phyloP scores from a whole-genome alignment of 2,888 invertebrate species.

The Dioctria rufipes region DNA sequence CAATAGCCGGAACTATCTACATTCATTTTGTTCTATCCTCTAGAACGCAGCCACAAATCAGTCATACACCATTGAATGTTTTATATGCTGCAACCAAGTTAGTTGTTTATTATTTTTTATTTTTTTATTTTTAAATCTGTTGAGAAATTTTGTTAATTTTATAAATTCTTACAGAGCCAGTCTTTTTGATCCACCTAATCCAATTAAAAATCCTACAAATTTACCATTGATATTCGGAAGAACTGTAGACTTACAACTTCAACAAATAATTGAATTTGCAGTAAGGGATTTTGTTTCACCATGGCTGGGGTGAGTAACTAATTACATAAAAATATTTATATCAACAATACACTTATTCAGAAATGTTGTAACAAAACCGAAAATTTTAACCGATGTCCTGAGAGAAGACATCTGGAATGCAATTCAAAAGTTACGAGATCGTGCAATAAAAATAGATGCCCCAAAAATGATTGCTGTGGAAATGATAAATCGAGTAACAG shows the following conservation, averaged over 20 bases:
- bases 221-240: constrained; percentile 87
- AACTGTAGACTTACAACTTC: constrained; percentile 86
- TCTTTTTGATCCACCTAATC: constrained; percentile 70
- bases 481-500: constrained; percentile 84
- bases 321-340: no score
- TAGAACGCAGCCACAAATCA: constrained; percentile 66
- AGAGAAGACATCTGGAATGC: constrained; percentile 89
- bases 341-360: constrained; percentile 60
- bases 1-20: constrained; percentile 69
- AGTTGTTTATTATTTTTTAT: constrained; percentile 54
- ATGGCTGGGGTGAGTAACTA: constrained; percentile 76
- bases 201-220: constrained; percentile 73
- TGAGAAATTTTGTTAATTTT: not conserved
- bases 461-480: constrained; percentile 87
- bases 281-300: constrained; percentile 84
- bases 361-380: constrained; percentile 79
- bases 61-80: constrained; percentile 67
- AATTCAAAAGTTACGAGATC: constrained; percentile 82
- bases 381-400: constrained; percentile 77
- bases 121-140: not conserved
- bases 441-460: constrained; percentile 83
- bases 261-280: constrained; percentile 85
- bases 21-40: constrained; percentile 69
- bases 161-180: constrained; percentile 63
- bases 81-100: constrained; percentile 71